Percentiles rank a stretch among this genome's conserved stretches.
Evolutionary conservation across 2,888 invertebrate genomes (phyloP).

Genomic region (Stegophylla sp.): DNA sequence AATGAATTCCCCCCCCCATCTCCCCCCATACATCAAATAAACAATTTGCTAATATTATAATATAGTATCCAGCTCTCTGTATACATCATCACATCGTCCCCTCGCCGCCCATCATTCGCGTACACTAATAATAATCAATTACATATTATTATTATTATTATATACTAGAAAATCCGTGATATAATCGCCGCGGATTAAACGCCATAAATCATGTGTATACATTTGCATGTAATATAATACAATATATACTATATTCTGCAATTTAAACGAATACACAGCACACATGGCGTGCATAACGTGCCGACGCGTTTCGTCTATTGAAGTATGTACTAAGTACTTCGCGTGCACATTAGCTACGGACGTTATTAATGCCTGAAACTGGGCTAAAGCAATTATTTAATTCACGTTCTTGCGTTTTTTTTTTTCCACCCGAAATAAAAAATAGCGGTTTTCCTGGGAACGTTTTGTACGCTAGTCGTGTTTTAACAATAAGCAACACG

Average conservation of each 20-base stretch:
- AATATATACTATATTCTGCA: too few relatives aligned
- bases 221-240: background rate
- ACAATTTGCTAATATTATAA: background rate
- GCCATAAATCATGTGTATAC: conserved; percentile 27
- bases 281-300: background rate
- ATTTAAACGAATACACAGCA: conserved; percentile 1
- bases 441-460: conserved; percentile 36
- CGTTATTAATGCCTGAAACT: conserved; percentile 18
- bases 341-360: background rate
- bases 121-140: conserved; percentile 31
- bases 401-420: conserved; percentile 29
- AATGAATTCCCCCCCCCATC: conserved; percentile 35
- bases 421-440: background rate
- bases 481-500: too few relatives aligned
- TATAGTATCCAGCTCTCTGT: too few relatives aligned
- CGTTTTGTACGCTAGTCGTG: too few relatives aligned
- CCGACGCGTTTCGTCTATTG: background rate
- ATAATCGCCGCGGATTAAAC: conserved; percentile 11
- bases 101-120: too few relatives aligned
- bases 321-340: background rate
- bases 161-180: background rate
- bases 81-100: too few relatives aligned
- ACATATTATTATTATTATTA: too few relatives aligned
- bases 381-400: conserved; percentile 45
- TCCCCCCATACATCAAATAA: conserved; percentile 7